Evolutionary conservation across 2,113 vertebrate genomes (phyloP), one percentile per base, ranked within the genome.

Genomic region (Ploceus nigricollis): DNA sequence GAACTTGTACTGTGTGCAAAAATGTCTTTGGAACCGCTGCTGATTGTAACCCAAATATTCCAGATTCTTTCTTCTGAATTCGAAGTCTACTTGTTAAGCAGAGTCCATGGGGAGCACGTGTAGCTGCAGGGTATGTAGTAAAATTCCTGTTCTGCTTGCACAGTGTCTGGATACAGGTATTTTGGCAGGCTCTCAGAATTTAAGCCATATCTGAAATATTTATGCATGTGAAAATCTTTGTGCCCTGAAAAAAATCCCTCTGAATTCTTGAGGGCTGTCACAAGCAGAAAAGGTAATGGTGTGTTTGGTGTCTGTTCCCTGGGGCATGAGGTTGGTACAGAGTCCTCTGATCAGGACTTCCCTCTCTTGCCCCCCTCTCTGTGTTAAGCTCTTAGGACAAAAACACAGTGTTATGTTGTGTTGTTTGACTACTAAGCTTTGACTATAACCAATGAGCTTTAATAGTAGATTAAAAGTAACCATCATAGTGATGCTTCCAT

Each of bases 1-100:
- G 70, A 10, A 22, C n/a, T 61, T 18, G 23, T 11, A 1, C 66
- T 1, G 0, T 2, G 22, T n/a, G 40, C 54, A 14, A 10, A 87
- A 82, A 7, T 8, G 9, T 7, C 20, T 44, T 60, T 35, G 42
- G 7, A 57, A 13, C 37, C 63, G 33, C 25, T 89, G 39, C 64
- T 56, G 23, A 12, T 10, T 28, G 8, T 19, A 65, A 57, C 21
- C 20, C 15, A 21, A n/a, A 11, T 31, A 60, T 84, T 82, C 57
- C 44, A 72, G 70, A 25, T 15, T 12, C 44, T 27, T 31, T 33
- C 14, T 68, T 60, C 48, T 71, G 70, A 53, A 69, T 21, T 66
- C 23, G 3, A n/a, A 37, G 84, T 20, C 8, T 35, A 14, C 10
- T 42, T 48, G 44, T 63, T 80, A 30, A 20, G 31, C 27, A 6